Evolutionary conservation across 1,140 invertebrate species (phyloP).

Genomic region (Drosophila sproati): DNA sequence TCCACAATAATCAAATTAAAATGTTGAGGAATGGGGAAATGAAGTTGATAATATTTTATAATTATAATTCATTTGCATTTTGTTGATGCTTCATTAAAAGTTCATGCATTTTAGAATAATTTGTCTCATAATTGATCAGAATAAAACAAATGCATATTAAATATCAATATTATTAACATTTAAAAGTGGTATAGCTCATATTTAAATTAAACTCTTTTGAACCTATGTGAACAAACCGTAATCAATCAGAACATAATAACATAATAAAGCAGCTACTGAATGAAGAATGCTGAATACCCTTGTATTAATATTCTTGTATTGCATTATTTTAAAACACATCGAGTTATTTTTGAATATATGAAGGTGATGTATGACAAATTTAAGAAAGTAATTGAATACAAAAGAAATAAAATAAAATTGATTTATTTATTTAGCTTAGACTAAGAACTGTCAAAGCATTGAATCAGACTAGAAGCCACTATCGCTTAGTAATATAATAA

Average conservation of each 20-base stretch:
- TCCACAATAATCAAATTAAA: background rate
- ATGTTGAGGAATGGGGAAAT: background rate
- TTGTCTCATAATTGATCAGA: background rate
- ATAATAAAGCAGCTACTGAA: background rate
- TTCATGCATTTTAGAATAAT: constrained; percentile 2
- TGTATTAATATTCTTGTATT: background rate
- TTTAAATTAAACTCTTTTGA: background rate
- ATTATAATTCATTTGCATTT: background rate
- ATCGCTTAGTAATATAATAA: too few relatives aligned
- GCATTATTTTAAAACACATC: too few relatives aligned
- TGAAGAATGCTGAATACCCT: background rate
- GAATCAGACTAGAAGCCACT: too few relatives aligned
- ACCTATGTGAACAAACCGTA: too few relatives aligned
- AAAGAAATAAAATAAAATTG: too few relatives aligned
- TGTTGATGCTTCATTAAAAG: background rate
- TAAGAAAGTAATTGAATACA: too few relatives aligned
- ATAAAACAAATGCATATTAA: background rate
- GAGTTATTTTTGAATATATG: too few relatives aligned
- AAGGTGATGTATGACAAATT: too few relatives aligned
- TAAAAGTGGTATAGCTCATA: background rate
- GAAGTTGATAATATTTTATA: background rate
- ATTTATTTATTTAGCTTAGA: too few relatives aligned
- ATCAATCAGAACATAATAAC: too few relatives aligned
- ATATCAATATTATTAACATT: constrained; percentile 1
- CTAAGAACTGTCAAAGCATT: too few relatives aligned